phyloP scores from a whole-genome alignment of 2,113 vertebrate species.

The Amphilophus citrinellus region DNA sequence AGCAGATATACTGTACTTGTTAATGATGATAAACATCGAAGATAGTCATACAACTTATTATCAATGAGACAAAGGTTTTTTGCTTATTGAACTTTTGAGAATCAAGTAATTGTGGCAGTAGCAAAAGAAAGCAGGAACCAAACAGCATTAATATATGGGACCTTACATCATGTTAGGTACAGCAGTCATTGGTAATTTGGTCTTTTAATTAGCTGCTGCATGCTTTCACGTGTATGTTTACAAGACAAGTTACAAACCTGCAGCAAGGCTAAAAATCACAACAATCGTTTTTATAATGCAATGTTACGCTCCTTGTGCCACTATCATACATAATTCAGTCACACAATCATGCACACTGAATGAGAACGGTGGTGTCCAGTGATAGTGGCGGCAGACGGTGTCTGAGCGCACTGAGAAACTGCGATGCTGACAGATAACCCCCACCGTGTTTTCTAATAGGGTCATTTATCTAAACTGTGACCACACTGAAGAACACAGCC shows the following conservation, averaged over 20 bases:
- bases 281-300: slow-evolving; percentile 3
- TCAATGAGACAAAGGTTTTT: not conserved
- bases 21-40: not conserved
- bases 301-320: slow-evolving; percentile 17
- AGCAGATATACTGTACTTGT: not conserved
- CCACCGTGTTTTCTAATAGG: slow-evolving; percentile 69
- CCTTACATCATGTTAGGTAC: not conserved
- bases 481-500: slow-evolving; percentile 51
- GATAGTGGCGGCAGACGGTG: slow-evolving; percentile 56
- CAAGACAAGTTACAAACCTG: slow-evolving; percentile 8
- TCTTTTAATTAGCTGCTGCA: not conserved
- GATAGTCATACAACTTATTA: not conserved
- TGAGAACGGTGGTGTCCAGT: slow-evolving; percentile 25
- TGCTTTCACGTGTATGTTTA: slow-evolving; percentile 17
- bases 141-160: not conserved
- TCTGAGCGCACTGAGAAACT: slow-evolving; percentile 46
- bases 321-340: slow-evolving; percentile 59
- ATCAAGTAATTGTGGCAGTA: not conserved
- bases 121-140: not conserved
- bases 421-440: slow-evolving; percentile 74
- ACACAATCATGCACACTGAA: slow-evolving; percentile 31
- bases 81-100: not conserved
- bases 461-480: slow-evolving; percentile 76
- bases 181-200: not conserved
- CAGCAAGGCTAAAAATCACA: not conserved